Base-by-base conservation (phyloP, 2,797 vertebrate genomes). In the Allobates femoralis region DNA sequence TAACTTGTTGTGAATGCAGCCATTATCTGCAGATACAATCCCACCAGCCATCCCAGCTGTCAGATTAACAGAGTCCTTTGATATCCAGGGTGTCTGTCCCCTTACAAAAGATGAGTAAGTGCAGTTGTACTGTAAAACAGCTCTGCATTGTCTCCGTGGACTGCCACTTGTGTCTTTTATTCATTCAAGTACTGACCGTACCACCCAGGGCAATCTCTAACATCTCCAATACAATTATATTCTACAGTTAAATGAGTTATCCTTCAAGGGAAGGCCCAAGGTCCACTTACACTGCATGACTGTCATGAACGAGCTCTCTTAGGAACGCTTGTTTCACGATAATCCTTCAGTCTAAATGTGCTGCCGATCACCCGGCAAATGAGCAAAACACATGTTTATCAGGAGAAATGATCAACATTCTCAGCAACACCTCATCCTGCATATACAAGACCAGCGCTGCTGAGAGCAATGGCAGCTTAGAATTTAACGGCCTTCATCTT, bases 81-180 rank as follows among this genome's bases (percentile, higher is more conserved):
- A 91, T 90, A 91, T 91, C 90, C 90, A 84, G 86, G 89, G 91
- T 90, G 89, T 85, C 91, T 91, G 89, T 81, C 88, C 91, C 86
- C 89, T 89, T 85, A 84, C 90, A 86, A 71, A 86, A 85, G 79
- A 79, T 67, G 73, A 79, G 62, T 79, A 89, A 93, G 88, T 75
- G 69, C 77, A 87, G 30, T 92, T 92, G 91, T 89, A 83, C 88
- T 87, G 71, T 26, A 89, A 62, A 83, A 75, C 84, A 84, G 86
- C 79, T 85, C 89, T 88, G 89, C 87, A 88, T 92, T 91, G 91
- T 91, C 90, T 79, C 41, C 69, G 50, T 56, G 28, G 30, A 53
- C 56, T 60, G 34, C 71, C 34, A 71, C 62, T 67, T 82, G 30
- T 86, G 76, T 83, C 18, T 34, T 55, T 73, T 83, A 71, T 73